Evolutionary conservation across 1,140 invertebrate genomes (phyloP).

Genomic region (Drosophila suzukii): DNA sequence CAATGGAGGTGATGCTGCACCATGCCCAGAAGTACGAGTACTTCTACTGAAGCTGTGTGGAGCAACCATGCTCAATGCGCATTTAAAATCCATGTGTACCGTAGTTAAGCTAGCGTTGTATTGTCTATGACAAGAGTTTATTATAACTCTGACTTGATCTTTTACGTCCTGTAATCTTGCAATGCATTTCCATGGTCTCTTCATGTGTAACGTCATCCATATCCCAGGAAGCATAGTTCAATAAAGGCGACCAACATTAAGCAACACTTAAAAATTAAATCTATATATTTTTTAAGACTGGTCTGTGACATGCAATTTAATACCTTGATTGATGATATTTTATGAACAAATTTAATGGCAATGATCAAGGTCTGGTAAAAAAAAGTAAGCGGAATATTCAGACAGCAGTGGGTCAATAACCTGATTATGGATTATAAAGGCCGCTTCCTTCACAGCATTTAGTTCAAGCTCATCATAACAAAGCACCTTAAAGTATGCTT

Average conservation of each 20-base stretch:
- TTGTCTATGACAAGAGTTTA: slow-evolving; percentile 10
- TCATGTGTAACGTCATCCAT: slow-evolving; percentile 25
- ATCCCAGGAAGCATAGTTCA: slow-evolving; percentile 20
- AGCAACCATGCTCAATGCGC: slow-evolving; percentile 58
- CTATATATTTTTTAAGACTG: too few species aligned
- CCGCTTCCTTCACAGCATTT: background rate
- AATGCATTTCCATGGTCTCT: slow-evolving; percentile 41
- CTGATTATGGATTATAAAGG: background rate
- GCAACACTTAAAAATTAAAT: background rate
- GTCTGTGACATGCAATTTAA: too few species aligned
- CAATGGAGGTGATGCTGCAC: slow-evolving; percentile 86
- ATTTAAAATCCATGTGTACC: slow-evolving; percentile 50
- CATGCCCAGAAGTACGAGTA: slow-evolving; percentile 74
- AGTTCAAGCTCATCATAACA: background rate
- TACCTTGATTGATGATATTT: background rate
- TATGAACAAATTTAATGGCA: too few species aligned
- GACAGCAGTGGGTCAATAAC: background rate
- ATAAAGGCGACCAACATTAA: slow-evolving; percentile 6
- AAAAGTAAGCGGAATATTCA: too few species aligned
- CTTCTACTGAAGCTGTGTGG: slow-evolving; percentile 49
- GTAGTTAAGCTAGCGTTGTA: slow-evolving; percentile 7
- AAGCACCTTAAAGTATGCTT: background rate
- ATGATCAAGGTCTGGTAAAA: too few species aligned
- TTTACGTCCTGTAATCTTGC: slow-evolving; percentile 3
- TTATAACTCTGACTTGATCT: slow-evolving; percentile 14